A percentile compares a stretch with the other conserved stretches of the same genome.
phyloP scores from a whole-genome alignment of 2,888 invertebrate genomes.

The Bhutanitis thaidina region DNA sequence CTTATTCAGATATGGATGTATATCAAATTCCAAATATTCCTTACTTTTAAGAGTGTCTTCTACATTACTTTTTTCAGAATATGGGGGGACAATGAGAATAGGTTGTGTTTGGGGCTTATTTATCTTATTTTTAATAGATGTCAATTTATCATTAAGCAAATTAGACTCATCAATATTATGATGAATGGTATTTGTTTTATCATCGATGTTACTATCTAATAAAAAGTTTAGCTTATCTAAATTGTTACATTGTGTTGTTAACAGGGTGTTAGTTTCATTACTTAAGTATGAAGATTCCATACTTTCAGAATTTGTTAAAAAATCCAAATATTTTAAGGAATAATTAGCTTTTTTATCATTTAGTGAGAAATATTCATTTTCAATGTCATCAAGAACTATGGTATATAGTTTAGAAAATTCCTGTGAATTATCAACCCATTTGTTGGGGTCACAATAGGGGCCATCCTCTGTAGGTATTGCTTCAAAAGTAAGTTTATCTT shows the following conservation, averaged over 20 bases:
- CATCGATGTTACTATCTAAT: conserved; percentile 8
- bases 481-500: conserved; percentile 73
- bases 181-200: conserved; percentile 2
- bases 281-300: conserved; percentile 27
- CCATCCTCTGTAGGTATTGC: conserved; percentile 79
- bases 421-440: conserved; percentile 25
- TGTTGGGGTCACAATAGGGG: conserved; percentile 48
- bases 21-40: neutral
- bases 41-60: neutral
- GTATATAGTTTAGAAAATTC: conserved; percentile 35
- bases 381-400: conserved; percentile 57
- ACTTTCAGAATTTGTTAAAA: conserved; percentile 54
- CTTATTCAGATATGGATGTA: neutral
- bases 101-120: conserved; percentile 19
- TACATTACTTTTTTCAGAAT: neutral
- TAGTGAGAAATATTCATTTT: conserved; percentile 48
- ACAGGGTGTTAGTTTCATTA: neutral
- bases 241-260: neutral
- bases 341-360: conserved; percentile 56
- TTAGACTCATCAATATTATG: conserved; percentile 4
- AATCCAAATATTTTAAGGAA: conserved; percentile 63
- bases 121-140: conserved; percentile 16
- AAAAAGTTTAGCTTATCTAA: conserved; percentile 8
- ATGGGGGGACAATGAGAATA: conserved; percentile 14
- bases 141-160: conserved; percentile 26